These are phyloP conservation scores for Nothura maculosa DNA, from an alignment of 2,797 vertebrate species.

Conservation along the genomic window DNA sequence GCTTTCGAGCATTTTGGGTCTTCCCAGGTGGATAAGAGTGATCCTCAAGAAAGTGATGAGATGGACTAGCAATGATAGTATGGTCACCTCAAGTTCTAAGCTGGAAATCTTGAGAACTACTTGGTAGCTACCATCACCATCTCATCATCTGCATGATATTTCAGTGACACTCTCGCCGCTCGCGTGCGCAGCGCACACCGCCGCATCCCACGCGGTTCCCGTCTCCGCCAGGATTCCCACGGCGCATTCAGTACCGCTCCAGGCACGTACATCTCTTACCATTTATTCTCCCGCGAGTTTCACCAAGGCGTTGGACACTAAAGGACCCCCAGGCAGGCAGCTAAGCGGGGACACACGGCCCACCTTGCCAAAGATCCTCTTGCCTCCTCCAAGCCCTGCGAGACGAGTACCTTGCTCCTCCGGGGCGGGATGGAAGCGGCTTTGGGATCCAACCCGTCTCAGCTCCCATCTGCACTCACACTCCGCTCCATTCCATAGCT, in stretches of 20 bases:
- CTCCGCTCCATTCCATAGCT: constrained; percentile 66
- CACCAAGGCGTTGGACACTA: neutral
- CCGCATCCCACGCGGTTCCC: fast-evolving
- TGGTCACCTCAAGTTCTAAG: neutral
- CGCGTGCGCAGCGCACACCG: fast-evolving
- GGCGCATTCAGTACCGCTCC: neutral
- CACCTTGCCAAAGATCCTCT: constrained; percentile 1
- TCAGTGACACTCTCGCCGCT: neutral
- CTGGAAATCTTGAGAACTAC: constrained; percentile 6
- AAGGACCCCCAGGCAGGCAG: fast-evolving
- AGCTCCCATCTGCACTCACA: constrained; percentile 75
- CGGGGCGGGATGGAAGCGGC: constrained; percentile 21
- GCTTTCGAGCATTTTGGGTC: neutral
- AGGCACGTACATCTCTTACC: neutral
- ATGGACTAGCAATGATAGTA: neutral
- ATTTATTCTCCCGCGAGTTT: neutral
- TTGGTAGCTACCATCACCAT: neutral
- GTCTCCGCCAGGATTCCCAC: neutral
- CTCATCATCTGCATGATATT: neutral
- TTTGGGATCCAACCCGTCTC: constrained; percentile 68
- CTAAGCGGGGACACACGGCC: neutral
- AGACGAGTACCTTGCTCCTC: constrained; percentile 64
- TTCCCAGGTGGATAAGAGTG: constrained; percentile 17
- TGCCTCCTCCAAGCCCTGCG: constrained; percentile 13
- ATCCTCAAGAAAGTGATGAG: neutral